Percentiles rank a stretch among this genome's conserved stretches.
phyloP scores from a whole-genome alignment of 2,797 vertebrate species.

The Protosalanx chinensis region DNA sequence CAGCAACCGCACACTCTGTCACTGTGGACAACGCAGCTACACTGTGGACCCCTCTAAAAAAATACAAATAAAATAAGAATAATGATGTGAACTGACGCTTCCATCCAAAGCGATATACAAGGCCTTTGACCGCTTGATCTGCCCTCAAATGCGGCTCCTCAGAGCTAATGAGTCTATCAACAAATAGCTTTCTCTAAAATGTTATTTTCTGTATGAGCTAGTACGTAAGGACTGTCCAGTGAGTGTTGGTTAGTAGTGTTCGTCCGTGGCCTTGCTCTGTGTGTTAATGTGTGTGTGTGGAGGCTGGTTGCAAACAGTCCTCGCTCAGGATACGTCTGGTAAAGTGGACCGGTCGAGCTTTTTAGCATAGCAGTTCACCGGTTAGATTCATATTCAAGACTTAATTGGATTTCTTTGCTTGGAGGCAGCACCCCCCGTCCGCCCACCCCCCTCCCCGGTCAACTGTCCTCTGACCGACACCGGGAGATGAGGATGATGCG shows the following conservation, averaged over 20 bases:
- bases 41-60: neutral
- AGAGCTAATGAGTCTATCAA: no score
- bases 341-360: neutral
- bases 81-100: no score
- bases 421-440: neutral
- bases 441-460: neutral
- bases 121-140: no score
- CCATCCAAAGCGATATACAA: no score
- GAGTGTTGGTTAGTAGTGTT: neutral
- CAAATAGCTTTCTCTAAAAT: no score
- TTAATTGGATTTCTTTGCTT: slow-evolving; percentile 18
- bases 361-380: slow-evolving; percentile 7
- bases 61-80: neutral
- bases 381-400: slow-evolving; percentile 11
- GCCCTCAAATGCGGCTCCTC: no score
- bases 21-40: neutral
- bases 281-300: no score
- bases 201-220: no score
- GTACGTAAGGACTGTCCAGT: neutral
- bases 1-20: neutral
- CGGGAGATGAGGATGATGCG: slow-evolving; percentile 20
- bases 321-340: neutral
- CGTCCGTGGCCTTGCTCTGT: no score
- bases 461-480: slow-evolving; percentile 10
- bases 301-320: neutral